Base-by-base conservation (phyloP, 2,888 invertebrate genomes). In the Tenthredo mesomela region DNA sequence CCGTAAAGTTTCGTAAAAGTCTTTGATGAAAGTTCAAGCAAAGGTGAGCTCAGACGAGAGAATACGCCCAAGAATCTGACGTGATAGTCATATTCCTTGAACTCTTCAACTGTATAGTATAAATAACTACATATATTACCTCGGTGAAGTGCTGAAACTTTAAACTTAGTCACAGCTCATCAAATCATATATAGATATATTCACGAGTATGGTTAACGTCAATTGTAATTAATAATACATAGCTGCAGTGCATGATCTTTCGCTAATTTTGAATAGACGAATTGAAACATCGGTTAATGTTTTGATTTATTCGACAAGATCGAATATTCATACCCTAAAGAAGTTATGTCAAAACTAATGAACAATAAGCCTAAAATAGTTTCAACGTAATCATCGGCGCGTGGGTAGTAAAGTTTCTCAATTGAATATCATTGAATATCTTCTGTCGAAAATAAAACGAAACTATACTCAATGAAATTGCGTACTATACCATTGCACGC, bases 61-160 rank as follows among this genome's bases (percentile, higher is more conserved):
- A 58, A 58, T 21, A 58, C 21, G 58, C 18, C 21, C 58, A 58
- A 21, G 25, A 25, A 61, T 21, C 25, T 61, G 10, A 61, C 10
- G n/a, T 61, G n/a, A 61, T 9, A 21, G 61, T 61, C n/a, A 61
- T 47, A 47, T 61, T 61, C 37, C 70, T 70, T n/a, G 37, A 70
- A 70, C 70, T 70, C 33, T 33, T 29, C 37, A 70, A 70, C 10
- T 61, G n/a, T 25, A n/a, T 50, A 37, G 18, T 50, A 50, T 50
- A 18, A 4, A 61, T 61, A 61, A 2, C 9, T 37, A 37, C 1
- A 2, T 29, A 29, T 29, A 29, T 1, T 61, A 25, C 21, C 21
- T 21, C 7, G 61, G 9, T 21, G 61, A 61, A 61, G 25, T 61
- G n/a, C 61, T 61, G 61, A 61, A 9, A 61, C 61, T 61, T 61